Conservation (phyloP, 2,113 vertebrate species). For the Genyomyrus donnyi region DNA sequence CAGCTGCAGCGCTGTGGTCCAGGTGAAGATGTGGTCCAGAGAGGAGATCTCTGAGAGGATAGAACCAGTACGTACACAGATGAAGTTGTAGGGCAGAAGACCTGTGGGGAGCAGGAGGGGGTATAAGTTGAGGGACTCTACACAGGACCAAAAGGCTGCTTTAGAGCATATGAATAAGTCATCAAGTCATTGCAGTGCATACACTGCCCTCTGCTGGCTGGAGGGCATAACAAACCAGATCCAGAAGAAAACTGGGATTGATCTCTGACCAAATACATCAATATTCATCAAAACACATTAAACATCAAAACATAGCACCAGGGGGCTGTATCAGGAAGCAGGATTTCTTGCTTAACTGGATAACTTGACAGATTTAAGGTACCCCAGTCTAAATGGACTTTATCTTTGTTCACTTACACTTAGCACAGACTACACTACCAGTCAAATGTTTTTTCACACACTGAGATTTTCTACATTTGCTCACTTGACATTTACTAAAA, state of each 20-base stretch:
- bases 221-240: background rate
- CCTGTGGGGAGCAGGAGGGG: conserved; percentile 51
- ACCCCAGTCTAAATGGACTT: background rate
- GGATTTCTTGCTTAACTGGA: background rate
- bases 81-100: conserved; percentile 92
- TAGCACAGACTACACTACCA: background rate
- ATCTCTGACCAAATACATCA: background rate
- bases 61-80: conserved; percentile 93
- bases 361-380: background rate
- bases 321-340: background rate
- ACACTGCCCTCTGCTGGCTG: background rate
- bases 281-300: background rate
- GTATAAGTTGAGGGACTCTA: background rate
- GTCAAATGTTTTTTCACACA: too few species aligned
- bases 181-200: background rate
- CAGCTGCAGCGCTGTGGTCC: conserved; percentile 76
- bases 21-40: conserved; percentile 85
- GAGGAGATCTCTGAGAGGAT: conserved; percentile 85
- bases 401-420: background rate
- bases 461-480: too few species aligned
- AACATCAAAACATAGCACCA: background rate
- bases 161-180: background rate
- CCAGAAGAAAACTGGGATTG: background rate
- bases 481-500: too few species aligned
- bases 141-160: background rate